phyloP scores from a whole-genome alignment of 2,113 vertebrate genomes.

The Microtus montanus region DNA sequence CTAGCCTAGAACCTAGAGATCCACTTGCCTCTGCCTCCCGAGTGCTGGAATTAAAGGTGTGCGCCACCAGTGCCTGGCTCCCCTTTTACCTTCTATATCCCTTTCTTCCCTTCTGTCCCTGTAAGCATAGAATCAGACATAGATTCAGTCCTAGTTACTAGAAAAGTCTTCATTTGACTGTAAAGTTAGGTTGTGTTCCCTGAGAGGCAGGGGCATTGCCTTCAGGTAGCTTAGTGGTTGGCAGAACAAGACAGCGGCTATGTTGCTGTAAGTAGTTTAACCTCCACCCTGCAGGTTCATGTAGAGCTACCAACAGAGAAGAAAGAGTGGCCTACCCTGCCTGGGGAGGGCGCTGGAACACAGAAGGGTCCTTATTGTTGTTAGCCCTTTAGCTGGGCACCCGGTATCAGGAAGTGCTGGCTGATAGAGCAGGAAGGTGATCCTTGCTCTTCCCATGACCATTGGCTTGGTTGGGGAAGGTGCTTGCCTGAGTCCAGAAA shows the following conservation, averaged over 20 bases:
- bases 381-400: not conserved
- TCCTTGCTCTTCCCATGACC: not conserved
- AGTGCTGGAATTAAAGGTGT: not conserved
- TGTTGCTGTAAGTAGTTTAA: not conserved
- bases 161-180: not conserved
- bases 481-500: not conserved
- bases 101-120: not conserved
- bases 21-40: not conserved
- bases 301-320: not conserved
- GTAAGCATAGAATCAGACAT: not conserved
- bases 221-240: conserved; percentile 24
- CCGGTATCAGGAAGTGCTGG: not conserved
- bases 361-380: not conserved
- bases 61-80: not conserved
- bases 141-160: not conserved
- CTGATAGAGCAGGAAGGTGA: not conserved
- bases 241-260: not conserved
- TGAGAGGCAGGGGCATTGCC: not conserved
- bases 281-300: not conserved
- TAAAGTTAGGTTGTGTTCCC: not conserved
- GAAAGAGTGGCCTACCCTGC: not conserved
- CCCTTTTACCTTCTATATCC: not conserved
- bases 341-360: not conserved
- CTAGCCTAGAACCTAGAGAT: not conserved
- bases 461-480: not conserved